These are phyloP conservation scores for Genyomyrus donnyi DNA, from an alignment of 2,113 vertebrate genomes.

Conservation along the genomic window DNA sequence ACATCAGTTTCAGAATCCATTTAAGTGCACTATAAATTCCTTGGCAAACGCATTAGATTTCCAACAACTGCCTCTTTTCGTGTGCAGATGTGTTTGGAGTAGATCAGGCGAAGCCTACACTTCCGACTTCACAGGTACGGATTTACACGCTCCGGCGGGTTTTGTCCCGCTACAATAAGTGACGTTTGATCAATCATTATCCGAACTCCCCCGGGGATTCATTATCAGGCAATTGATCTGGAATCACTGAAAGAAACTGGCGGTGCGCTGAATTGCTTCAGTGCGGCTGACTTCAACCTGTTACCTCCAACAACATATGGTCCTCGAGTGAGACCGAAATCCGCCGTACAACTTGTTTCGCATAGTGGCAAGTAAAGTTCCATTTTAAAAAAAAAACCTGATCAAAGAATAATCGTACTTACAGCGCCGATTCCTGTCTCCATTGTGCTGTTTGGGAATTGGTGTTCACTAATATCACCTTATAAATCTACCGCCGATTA, in stretches of 20 bases:
- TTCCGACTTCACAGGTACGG: neutral
- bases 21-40: neutral
- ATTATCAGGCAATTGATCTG: conserved; percentile 22
- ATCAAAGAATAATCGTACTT: neutral
- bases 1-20: neutral
- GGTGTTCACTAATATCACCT: neutral
- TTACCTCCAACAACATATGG: conserved; percentile 28
- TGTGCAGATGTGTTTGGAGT: neutral
- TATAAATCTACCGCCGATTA: neutral
- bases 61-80: neutral
- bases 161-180: neutral
- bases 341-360: conserved; percentile 7
- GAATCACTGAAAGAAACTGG: conserved; percentile 10
- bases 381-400: neutral
- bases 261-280: conserved; percentile 16
- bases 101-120: neutral
- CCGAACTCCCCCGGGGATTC: conserved; percentile 11
- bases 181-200: neutral
- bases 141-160: neutral
- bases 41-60: neutral
- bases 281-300: conserved; percentile 15
- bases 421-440: neutral
- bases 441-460: neutral
- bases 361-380: neutral
- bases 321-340: conserved; percentile 9